Evolutionary conservation across 1,140 invertebrate species (phyloP).

Genomic region (Aleiodes sp.): DNA sequence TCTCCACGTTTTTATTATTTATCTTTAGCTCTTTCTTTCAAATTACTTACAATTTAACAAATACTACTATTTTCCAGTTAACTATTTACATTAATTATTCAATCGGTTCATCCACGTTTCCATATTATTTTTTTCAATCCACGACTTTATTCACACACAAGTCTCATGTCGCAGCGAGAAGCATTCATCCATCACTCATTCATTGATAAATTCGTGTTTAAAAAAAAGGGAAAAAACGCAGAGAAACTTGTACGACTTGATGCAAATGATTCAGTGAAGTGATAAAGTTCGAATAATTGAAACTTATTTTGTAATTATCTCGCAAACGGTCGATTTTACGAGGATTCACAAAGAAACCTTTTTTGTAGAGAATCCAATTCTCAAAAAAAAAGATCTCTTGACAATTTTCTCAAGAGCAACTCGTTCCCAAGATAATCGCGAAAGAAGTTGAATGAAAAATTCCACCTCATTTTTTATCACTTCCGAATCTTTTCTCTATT

Average conservation of each 20-base stretch:
- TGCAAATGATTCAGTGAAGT: neutral
- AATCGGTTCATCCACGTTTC: neutral
- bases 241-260: neutral
- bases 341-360: no score
- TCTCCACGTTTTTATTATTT: no score
- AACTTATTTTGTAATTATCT: slow-evolving; percentile 20
- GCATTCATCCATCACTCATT: neutral
- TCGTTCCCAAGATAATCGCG: no score
- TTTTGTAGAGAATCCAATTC: no score
- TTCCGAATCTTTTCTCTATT: neutral
- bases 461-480: no score
- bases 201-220: neutral
- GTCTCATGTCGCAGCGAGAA: no score
- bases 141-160: neutral
- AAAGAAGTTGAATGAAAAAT: no score
- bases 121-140: neutral
- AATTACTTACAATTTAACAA: slow-evolving; percentile 15
- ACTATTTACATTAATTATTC: neutral
- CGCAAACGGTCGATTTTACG: no score
- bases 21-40: neutral
- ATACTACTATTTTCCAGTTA: neutral
- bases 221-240: neutral
- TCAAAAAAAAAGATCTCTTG: no score
- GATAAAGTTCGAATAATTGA: neutral
- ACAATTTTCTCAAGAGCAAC: no score